A percentile compares a stretch with the other conserved stretches of the same genome.
These are phyloP conservation scores for Camponotus fellah DNA, from an alignment of 2,888 invertebrate species.

Conservation along the genomic window DNA sequence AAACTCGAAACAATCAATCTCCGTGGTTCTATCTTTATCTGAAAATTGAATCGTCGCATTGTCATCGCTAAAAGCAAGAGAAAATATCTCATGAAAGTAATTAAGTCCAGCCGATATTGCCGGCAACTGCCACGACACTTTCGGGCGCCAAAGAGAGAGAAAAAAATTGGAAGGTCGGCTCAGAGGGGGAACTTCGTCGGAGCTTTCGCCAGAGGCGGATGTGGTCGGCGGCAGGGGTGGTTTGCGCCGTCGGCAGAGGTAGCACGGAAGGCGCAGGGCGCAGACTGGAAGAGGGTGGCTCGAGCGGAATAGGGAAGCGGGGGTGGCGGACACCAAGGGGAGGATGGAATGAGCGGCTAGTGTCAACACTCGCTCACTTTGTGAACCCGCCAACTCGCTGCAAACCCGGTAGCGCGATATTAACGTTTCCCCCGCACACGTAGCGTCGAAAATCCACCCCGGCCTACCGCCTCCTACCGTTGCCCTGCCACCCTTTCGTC, in stretches of 20 bases:
- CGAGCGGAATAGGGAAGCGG: slow-evolving; percentile 43
- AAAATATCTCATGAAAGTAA: slow-evolving; percentile 67
- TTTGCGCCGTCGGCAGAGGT: slow-evolving; percentile 63
- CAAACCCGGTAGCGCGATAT: slow-evolving; percentile 82
- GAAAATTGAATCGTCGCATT: slow-evolving; percentile 18
- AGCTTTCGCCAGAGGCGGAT: slow-evolving; percentile 63
- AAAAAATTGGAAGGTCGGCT: slow-evolving; percentile 52
- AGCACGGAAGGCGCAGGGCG: slow-evolving; percentile 70
- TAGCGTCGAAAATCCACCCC: slow-evolving; percentile 70
- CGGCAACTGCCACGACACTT: slow-evolving; percentile 44
- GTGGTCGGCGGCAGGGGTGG: slow-evolving; percentile 62
- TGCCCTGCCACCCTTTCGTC: slow-evolving; percentile 35
- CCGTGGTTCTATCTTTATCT: not conserved
- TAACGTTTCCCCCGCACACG: slow-evolving; percentile 81
- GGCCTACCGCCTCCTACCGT: slow-evolving; percentile 51
- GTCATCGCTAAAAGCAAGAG: not conserved
- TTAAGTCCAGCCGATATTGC: slow-evolving; percentile 63
- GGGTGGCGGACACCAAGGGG: slow-evolving; percentile 63
- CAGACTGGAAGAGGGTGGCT: slow-evolving; percentile 69
- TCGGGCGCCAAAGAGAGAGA: slow-evolving; percentile 24
- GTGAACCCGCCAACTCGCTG: slow-evolving; percentile 82
- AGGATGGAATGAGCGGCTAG: slow-evolving; percentile 80
- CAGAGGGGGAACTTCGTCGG: slow-evolving; percentile 42
- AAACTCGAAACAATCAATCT: slow-evolving; percentile 7
- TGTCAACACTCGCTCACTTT: slow-evolving; percentile 85